Evolutionary conservation across 2,797 vertebrate genomes (phyloP).

Genomic region (Liasis olivaceus): DNA sequence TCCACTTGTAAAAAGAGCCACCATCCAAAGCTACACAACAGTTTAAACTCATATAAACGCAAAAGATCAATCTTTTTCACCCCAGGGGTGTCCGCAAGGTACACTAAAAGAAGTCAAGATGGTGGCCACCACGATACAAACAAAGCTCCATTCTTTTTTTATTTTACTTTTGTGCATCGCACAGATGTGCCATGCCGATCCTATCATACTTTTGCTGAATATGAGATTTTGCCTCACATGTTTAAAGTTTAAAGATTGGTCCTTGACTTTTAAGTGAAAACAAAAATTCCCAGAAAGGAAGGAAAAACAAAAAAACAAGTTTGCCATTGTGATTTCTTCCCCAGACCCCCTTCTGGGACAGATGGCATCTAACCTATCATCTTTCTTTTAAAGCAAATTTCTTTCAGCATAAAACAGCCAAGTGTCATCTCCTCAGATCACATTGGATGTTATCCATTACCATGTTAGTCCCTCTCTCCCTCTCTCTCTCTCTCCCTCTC

Average conservation of each 20-base stretch:
- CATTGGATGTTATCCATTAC: conserved; percentile 56
- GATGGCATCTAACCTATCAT: conserved; percentile 7
- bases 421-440: conserved; percentile 50
- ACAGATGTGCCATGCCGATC: not conserved
- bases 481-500: too few species aligned
- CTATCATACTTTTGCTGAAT: not conserved
- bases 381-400: conserved; percentile 18
- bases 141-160: not conserved
- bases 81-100: not conserved
- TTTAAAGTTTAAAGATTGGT: not conserved
- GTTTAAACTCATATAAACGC: not conserved
- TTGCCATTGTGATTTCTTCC: conserved; percentile 7
- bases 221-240: not conserved
- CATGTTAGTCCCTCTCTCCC: conserved; percentile 2
- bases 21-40: not conserved
- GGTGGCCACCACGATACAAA: not conserved
- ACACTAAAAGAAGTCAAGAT: not conserved
- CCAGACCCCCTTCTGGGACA: not conserved
- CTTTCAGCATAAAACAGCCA: conserved; percentile 36
- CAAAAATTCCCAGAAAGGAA: not conserved
- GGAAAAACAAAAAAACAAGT: not conserved
- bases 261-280: not conserved
- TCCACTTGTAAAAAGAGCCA: not conserved
- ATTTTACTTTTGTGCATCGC: not conserved
- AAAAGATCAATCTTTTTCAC: not conserved